Percentiles rank a stretch among this genome's conserved stretches.
These are phyloP conservation scores for Lasius platythorax DNA, from an alignment of 2,888 invertebrate genomes.

Conservation along the genomic window DNA sequence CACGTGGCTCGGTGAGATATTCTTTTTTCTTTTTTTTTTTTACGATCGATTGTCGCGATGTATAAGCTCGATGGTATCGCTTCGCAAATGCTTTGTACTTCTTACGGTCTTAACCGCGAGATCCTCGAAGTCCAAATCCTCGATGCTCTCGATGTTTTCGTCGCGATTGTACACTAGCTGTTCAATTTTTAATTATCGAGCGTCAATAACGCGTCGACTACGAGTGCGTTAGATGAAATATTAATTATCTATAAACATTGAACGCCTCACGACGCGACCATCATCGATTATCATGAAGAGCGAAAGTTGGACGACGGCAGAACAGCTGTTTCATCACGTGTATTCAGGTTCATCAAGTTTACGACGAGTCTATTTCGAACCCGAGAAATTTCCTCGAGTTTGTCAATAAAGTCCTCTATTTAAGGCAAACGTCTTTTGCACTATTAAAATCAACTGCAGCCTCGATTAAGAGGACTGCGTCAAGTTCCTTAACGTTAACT, in stretches of 20 bases:
- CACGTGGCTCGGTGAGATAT: slow-evolving; percentile 41
- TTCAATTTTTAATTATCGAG: neutral
- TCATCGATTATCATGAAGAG: neutral
- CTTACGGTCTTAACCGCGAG: neutral
- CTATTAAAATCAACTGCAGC: slow-evolving; percentile 41
- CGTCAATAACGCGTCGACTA: neutral
- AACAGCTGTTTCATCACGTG: neutral
- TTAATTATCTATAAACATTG: neutral
- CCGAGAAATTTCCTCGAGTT: neutral
- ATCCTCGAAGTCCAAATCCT: slow-evolving; percentile 19
- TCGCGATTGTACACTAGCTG: slow-evolving; percentile 4
- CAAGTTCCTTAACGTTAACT: neutral
- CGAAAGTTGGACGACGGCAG: neutral
- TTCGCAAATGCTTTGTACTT: slow-evolving; percentile 30
- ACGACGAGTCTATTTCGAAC: neutral
- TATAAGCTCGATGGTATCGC: slow-evolving; percentile 42
- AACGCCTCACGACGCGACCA: neutral
- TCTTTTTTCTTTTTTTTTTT: neutral
- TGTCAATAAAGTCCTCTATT: slow-evolving; percentile 49
- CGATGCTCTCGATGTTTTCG: neutral
- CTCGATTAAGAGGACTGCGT: neutral
- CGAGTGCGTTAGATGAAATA: slow-evolving; percentile 4
- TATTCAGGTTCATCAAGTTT: neutral
- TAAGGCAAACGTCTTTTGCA: slow-evolving; percentile 67
- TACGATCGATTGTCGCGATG: slow-evolving; percentile 47